These are phyloP conservation scores for Eupsittula cactorum DNA, from an alignment of 2,113 vertebrate genomes.

Conservation along the genomic window DNA sequence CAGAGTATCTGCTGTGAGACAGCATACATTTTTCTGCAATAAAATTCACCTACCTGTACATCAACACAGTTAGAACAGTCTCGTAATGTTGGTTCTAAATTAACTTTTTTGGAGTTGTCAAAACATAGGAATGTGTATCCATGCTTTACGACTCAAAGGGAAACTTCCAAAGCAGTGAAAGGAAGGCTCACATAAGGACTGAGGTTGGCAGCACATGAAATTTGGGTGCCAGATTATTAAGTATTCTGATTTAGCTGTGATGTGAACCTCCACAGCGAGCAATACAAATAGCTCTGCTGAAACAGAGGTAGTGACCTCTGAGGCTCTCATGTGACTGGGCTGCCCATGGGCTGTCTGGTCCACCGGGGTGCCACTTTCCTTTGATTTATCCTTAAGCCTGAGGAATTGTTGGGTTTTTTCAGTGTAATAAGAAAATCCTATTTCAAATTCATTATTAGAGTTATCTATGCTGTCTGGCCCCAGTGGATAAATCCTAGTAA, in stretches of 20 bases:
- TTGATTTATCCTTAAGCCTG: conserved; percentile 60
- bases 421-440: conserved; percentile 23
- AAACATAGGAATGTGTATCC: not conserved
- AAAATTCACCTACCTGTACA: not conserved
- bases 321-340: conserved; percentile 53
- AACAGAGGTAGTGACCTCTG: conserved; percentile 35
- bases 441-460: conserved; percentile 48
- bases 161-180: not conserved
- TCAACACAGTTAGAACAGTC: not conserved
- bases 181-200: not conserved
- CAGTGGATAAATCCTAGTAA: conserved; percentile 29
- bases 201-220: not conserved
- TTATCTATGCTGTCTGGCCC: not conserved
- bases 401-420: not conserved
- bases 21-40: not conserved
- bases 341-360: conserved; percentile 49
- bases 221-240: conserved; percentile 43
- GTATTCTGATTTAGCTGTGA: not conserved
- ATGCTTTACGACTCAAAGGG: not conserved
- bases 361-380: conserved; percentile 45
- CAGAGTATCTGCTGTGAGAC: not conserved
- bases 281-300: conserved; percentile 31
- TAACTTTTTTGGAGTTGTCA: not conserved
- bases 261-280: conserved; percentile 31
- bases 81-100: not conserved